Conservation (phyloP, 2,113 vertebrate species). For the Carlito syrichta region DNA sequence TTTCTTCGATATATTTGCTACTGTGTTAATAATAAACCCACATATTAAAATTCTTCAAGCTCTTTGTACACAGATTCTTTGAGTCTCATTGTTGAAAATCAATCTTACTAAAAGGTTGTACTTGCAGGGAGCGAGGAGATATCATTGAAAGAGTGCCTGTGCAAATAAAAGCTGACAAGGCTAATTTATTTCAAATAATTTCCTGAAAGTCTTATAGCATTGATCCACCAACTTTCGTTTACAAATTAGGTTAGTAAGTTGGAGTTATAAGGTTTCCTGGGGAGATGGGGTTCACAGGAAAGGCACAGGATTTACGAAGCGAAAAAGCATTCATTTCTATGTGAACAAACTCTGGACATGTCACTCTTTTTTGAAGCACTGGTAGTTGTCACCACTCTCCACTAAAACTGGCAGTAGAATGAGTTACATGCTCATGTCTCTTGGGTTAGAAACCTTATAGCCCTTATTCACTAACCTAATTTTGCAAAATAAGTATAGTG, state of each 20-base stretch:
- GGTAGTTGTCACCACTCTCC: not conserved
- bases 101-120: conserved; percentile 50
- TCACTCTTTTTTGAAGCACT: not conserved
- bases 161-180: conserved; percentile 31
- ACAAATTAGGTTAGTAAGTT: conserved; percentile 39
- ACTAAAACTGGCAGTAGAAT: not conserved
- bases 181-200: conserved; percentile 61
- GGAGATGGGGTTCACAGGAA: conserved; percentile 14
- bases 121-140: not conserved
- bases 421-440: not conserved
- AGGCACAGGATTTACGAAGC: not conserved
- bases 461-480: not conserved
- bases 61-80: conserved; percentile 65
- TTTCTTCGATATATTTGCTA: conserved; percentile 73
- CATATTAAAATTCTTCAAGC: conserved; percentile 50
- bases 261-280: conserved; percentile 21
- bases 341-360: not conserved
- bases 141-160: not conserved
- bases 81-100: conserved; percentile 55
- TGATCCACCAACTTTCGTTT: conserved; percentile 37
- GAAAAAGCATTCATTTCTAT: conserved; percentile 32
- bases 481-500: not conserved
- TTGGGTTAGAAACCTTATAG: not conserved
- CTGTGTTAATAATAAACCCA: conserved; percentile 77
- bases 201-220: not conserved